phyloP scores from a whole-genome alignment of 2,113 vertebrate species.

The Bucco capensis region DNA sequence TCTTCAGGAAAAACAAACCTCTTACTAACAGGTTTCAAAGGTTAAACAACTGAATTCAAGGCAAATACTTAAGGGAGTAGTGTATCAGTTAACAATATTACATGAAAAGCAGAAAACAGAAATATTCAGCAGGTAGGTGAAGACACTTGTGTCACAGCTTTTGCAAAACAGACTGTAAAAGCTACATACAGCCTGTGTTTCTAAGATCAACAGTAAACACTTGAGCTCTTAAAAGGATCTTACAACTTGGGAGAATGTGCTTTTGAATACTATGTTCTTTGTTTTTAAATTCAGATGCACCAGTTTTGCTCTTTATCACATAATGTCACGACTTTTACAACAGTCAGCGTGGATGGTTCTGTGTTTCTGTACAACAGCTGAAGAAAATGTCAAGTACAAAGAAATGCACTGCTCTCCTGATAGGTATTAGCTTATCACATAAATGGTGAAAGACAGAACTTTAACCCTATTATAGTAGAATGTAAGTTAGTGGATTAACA shows the following conservation, averaged over 20 bases:
- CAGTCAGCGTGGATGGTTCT: neutral
- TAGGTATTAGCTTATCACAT: neutral
- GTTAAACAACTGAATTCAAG: neutral
- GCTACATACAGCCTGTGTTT: neutral
- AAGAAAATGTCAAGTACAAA: slow-evolving; percentile 36
- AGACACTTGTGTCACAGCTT: neutral
- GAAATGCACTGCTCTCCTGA: neutral
- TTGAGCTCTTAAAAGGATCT: neutral
- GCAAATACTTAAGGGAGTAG: neutral
- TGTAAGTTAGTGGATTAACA: neutral
- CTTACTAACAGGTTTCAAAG: neutral
- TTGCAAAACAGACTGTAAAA: neutral
- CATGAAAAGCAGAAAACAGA: neutral
- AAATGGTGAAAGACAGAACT: neutral
- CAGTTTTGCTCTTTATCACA: neutral
- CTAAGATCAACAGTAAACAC: neutral
- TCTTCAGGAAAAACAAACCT: neutral
- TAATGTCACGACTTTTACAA: neutral
- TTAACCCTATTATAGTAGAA: neutral
- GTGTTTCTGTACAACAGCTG: neutral
- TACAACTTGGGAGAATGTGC: neutral
- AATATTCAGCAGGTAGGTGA: neutral
- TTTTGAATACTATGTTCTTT: neutral
- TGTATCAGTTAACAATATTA: neutral
- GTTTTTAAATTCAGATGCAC: neutral